phyloP scores from a whole-genome alignment of 2,113 vertebrate species.

The Chionodraco myersi region DNA sequence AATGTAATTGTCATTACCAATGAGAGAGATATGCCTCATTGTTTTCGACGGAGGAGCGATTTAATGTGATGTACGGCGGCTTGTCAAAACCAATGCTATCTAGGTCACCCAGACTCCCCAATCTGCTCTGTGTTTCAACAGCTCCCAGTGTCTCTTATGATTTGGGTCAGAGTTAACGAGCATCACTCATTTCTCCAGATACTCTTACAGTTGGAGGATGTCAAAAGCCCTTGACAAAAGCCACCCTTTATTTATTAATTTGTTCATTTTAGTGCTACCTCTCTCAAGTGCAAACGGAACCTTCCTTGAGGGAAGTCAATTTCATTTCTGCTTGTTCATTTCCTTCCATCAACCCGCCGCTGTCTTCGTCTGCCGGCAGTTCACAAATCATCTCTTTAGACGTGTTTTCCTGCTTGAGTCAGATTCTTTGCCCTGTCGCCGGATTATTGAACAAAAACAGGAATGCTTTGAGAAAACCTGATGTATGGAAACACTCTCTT shows the following conservation, averaged over 20 bases:
- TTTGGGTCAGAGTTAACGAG: constrained; percentile 85
- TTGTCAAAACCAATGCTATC: constrained; percentile 82
- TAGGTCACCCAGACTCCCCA: constrained; percentile 81
- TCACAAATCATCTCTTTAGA: constrained; percentile 41
- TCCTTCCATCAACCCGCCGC: constrained; percentile 24
- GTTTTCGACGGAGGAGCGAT: constrained; percentile 68
- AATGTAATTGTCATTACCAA: constrained; percentile 77
- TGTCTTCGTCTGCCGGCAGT: constrained; percentile 26
- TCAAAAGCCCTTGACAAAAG: constrained; percentile 70
- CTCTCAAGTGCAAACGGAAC: constrained; percentile 44
- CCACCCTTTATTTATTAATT: constrained; percentile 72
- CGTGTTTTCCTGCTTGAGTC: constrained; percentile 43
- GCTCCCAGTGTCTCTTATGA: constrained; percentile 83
- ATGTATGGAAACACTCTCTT: constrained; percentile 42
- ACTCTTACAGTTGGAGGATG: constrained; percentile 51
- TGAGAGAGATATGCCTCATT: constrained; percentile 69
- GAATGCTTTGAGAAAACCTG: constrained; percentile 40
- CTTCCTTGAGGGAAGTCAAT: constrained; percentile 56
- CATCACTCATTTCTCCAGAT: constrained; percentile 60
- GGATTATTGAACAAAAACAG: constrained; percentile 49
- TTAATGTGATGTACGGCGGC: constrained; percentile 77
- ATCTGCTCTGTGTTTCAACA: constrained; percentile 82
- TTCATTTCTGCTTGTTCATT: constrained; percentile 54
- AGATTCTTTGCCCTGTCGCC: constrained; percentile 3
- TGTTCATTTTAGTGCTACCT: constrained; percentile 56